Conservation (phyloP, 2,797 vertebrate genomes). For the Peromyscus aztecus region DNA sequence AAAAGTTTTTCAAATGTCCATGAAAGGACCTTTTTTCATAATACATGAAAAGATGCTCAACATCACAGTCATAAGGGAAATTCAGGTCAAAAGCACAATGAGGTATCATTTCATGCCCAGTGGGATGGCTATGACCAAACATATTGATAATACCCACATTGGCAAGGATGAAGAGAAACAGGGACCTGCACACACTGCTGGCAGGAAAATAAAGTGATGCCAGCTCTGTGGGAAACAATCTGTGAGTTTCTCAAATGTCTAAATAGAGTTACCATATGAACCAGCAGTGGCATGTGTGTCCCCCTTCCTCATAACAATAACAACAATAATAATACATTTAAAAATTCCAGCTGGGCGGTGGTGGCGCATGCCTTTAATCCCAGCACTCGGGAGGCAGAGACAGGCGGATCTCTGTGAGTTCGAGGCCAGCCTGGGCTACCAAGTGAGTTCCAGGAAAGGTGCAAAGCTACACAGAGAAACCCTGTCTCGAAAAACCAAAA, state of each 20-base stretch:
- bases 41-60: conserved; percentile 24
- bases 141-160: conserved; percentile 15
- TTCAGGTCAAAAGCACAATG: conserved; percentile 49
- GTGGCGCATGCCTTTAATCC: too few species aligned
- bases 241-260: conserved; percentile 14
- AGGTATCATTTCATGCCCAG: background rate
- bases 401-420: too few species aligned
- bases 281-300: background rate
- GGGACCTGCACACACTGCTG: background rate
- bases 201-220: background rate
- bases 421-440: too few species aligned
- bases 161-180: conserved; percentile 48
- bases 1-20: conserved; percentile 25
- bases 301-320: background rate
- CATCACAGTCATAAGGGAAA: conserved; percentile 33
- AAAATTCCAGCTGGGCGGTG: too few species aligned
- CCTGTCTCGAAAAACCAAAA: too few species aligned
- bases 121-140: background rate
- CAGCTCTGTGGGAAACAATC: conserved; percentile 18
- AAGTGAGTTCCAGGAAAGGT: too few species aligned
- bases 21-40: background rate
- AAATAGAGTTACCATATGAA: conserved; percentile 38
- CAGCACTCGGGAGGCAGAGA: too few species aligned
- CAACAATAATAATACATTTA: background rate
- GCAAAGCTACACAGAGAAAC: too few species aligned